Evolutionary conservation across 2,113 vertebrate genomes (phyloP).

Genomic region (Raja brachyura): DNA sequence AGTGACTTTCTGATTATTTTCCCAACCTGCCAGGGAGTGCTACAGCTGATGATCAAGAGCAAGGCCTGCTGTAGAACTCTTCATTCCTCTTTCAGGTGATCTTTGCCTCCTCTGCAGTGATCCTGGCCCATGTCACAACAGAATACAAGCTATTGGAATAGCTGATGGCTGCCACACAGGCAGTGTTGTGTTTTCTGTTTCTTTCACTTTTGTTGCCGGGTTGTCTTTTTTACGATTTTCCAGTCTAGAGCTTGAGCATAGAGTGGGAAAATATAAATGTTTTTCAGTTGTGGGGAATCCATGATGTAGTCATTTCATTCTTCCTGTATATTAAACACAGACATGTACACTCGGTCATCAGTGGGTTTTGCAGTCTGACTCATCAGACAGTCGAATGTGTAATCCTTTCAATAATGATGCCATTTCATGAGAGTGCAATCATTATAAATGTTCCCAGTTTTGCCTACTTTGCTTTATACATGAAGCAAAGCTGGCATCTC

Average conservation of each 20-base stretch:
- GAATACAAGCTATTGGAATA: background rate
- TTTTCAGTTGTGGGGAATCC: constrained; percentile 18
- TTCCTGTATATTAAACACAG: background rate
- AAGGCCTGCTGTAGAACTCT: background rate
- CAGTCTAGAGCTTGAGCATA: background rate
- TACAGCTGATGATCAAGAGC: background rate
- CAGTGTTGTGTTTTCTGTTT: background rate
- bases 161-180: background rate
- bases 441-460: background rate
- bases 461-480: background rate
- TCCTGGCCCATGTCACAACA: background rate
- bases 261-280: constrained; percentile 25
- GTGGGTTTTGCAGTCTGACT: constrained; percentile 7
- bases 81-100: background rate
- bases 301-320: background rate
- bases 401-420: background rate
- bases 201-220: background rate
- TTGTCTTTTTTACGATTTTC: background rate
- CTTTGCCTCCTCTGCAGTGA: background rate
- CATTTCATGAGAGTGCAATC: too few species aligned
- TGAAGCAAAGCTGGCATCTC: background rate
- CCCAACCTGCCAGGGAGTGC: background rate
- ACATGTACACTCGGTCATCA: background rate
- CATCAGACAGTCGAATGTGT: constrained; percentile 11
- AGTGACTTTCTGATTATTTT: background rate